phyloP scores from a whole-genome alignment of 2,797 vertebrate species.

The Micromesistius poutassou region DNA sequence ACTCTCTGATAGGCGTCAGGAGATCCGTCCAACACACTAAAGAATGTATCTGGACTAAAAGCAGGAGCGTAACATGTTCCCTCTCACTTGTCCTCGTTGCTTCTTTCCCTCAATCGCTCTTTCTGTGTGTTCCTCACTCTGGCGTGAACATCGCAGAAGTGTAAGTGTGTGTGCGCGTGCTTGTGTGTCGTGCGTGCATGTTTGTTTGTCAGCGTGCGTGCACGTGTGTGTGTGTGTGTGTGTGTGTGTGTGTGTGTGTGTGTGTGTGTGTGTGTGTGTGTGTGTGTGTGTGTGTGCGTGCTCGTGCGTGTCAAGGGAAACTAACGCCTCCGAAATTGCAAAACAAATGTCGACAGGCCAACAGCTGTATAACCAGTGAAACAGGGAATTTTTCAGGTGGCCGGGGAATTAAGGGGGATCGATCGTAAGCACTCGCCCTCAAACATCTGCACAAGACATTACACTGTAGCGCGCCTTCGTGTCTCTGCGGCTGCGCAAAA shows the following conservation, averaged over 20 bases:
- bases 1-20: neutral
- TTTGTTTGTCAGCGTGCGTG: neutral
- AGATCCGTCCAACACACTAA: neutral
- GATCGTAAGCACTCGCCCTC: slow-evolving; percentile 67
- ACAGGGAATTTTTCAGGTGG: slow-evolving; percentile 6
- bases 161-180: neutral
- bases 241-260: neutral
- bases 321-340: slow-evolving; percentile 49
- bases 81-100: neutral
- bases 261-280: neutral
- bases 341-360: slow-evolving; percentile 62
- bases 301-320: slow-evolving; percentile 38
- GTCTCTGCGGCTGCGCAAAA: neutral
- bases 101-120: neutral
- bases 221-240: neutral
- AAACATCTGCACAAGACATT: slow-evolving; percentile 61
- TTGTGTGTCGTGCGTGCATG: neutral
- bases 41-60: slow-evolving; percentile 21
- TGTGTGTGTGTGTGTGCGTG: neutral
- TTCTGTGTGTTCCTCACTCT: neutral
- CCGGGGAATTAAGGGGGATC: slow-evolving; percentile 65
- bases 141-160: neutral
- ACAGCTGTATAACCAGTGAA: slow-evolving; percentile 58
- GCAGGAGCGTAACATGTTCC: neutral
- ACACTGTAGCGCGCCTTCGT: neutral